phyloP scores from a whole-genome alignment of 2,797 vertebrate species.

The Ficedula albicollis region DNA sequence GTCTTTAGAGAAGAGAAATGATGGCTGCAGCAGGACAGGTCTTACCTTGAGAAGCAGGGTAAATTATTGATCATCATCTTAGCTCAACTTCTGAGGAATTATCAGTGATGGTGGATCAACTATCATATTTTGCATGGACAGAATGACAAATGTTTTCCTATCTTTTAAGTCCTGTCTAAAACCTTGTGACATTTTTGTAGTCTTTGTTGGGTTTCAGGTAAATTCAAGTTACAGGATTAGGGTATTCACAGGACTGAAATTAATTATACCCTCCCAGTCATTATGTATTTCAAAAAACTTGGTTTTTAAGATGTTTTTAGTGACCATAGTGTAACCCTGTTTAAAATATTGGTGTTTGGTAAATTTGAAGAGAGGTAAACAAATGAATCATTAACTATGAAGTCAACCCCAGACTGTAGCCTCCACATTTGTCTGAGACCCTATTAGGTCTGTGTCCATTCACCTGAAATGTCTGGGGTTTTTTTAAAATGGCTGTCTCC shows the following conservation, averaged over 20 bases:
- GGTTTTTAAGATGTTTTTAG: background rate
- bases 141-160: background rate
- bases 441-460: background rate
- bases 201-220: background rate
- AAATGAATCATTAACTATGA: background rate
- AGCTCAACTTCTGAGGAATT: background rate
- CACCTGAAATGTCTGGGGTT: accelerated
- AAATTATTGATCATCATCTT: background rate
- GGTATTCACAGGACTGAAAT: background rate
- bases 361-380: background rate
- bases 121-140: background rate
- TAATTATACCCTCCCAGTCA: background rate
- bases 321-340: background rate
- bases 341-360: background rate
- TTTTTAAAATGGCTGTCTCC: background rate
- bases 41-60: background rate
- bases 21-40: background rate
- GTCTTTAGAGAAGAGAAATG: background rate
- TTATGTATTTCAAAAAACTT: background rate
- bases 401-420: background rate
- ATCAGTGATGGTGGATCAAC: background rate
- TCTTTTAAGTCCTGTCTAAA: background rate
- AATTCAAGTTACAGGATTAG: background rate
- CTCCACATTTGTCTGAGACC: background rate
- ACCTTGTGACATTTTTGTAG: background rate